A percentile compares a stretch with the other conserved stretches of the same genome.
Conservation (phyloP, 2,113 vertebrate species). For the Oenanthe melanoleuca region DNA sequence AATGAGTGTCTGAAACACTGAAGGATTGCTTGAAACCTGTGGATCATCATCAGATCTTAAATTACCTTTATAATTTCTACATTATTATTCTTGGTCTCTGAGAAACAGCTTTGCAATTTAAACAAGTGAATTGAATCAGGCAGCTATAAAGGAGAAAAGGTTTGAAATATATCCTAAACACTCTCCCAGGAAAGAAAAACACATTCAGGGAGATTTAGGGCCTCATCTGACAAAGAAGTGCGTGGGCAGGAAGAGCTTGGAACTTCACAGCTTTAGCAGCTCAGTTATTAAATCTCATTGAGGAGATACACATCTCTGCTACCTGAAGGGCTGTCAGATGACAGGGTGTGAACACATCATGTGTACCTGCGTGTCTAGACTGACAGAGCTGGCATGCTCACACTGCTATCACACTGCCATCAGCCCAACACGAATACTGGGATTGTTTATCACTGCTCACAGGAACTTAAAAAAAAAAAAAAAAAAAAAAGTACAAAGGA, state of each 20-base stretch:
- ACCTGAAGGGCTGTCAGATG: constrained; percentile 56
- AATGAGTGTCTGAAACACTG: neutral
- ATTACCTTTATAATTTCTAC: neutral
- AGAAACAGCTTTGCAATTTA: neutral
- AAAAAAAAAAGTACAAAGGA: neutral
- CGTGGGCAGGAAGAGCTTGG: neutral
- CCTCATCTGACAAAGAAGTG: constrained; percentile 8
- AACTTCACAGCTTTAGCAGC: constrained; percentile 24
- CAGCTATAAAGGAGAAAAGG: neutral
- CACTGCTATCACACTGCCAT: neutral
- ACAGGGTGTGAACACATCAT: constrained; percentile 40
- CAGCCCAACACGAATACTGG: accelerated
- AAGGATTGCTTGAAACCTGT: neutral
- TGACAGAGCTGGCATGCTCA: neutral
- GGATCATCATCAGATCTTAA: neutral
- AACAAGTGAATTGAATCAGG: neutral
- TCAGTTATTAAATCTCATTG: constrained; percentile 2
- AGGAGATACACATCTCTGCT: constrained; percentile 38
- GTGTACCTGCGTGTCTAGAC: constrained; percentile 44
- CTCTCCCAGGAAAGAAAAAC: neutral
- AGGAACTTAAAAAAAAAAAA: neutral
- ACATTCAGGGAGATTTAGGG: neutral
- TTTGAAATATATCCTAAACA: neutral
- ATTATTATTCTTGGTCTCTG: neutral
- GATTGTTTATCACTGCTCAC: neutral